Evolutionary conservation across 2,113 vertebrate species (phyloP), one percentile per base, ranked within the genome.

Genomic region (Athene cunicularia): DNA sequence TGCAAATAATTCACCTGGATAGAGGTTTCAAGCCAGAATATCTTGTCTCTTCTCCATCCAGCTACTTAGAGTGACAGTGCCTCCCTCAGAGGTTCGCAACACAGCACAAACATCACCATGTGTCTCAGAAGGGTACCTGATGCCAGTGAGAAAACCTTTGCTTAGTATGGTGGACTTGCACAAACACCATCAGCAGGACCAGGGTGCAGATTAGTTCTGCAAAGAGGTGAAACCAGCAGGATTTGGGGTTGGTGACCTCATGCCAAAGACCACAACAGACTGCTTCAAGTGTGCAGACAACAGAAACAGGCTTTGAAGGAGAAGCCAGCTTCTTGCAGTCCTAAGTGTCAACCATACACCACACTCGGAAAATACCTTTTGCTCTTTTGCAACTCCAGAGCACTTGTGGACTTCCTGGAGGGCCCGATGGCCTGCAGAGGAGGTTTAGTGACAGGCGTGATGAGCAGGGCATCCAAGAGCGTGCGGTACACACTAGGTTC

Each of bases 401-500:
- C 93, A 82, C 87, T 94, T 50, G 96, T 58, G 58, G 98, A 97
- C 64, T 96, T 97, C 47, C 95, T 97, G 50, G 97, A 98, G 63
- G 97, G 96, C 49, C 91, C 91, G 22, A 82, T 81, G 94, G 95
- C 95, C 19, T 49, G 91, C 55, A 97, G 86, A 75, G 97, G 73
- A 89, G 96, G 95, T 80, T 98, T 97, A 95, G 95, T 28, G 26
- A 98, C 83, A 74, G 98, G 98, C 1, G 88, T 96, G 97, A 98
- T 98, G 93, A 98, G 98, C 85, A 99, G 98, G 33, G 98, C 98
- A 67, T 98, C 98, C 98, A 98, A 89, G 52, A 98, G 98, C 1
- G 97, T 95, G 73, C 56, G 93, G 91, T 81, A 98, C 30, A 55
- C 93, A 55, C 92, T 97, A 72, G 95, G 96, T 86, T 97, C 88